Conservation (phyloP, 1,140 invertebrate genomes). For the Ericerus pela region DNA sequence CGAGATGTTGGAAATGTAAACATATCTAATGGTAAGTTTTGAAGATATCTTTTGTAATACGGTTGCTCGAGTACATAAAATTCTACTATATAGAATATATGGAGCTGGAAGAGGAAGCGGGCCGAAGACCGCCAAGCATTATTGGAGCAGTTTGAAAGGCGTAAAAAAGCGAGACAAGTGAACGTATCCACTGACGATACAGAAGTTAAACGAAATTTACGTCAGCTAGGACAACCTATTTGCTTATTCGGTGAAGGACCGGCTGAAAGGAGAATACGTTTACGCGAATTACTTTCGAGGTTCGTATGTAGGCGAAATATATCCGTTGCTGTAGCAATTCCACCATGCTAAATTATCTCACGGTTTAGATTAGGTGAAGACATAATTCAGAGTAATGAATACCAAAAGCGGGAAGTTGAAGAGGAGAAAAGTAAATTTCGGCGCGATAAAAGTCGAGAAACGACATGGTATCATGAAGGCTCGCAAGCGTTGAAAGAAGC, state of each 20-base stretch:
- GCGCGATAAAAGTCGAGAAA: constrained; percentile 61
- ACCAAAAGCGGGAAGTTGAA: constrained; percentile 39
- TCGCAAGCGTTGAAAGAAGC: constrained; percentile 65
- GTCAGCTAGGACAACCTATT: constrained; percentile 84
- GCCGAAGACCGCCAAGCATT: constrained; percentile 74
- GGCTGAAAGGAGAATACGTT: constrained; percentile 74
- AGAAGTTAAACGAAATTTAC: constrained; percentile 78
- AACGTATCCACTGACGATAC: constrained; percentile 86
- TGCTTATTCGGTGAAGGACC: constrained; percentile 95
- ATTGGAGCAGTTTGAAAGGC: constrained; percentile 84
- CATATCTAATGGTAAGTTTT: constrained; percentile 47
- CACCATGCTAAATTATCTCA: constrained; percentile 11
- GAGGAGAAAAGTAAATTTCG: constrained; percentile 45
- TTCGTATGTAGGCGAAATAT: constrained; percentile 32
- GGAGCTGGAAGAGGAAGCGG: constrained; percentile 70
- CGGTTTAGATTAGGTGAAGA: constrained; percentile 64
- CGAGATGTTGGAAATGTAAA: constrained; percentile 42
- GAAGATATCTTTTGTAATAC: constrained; percentile 18
- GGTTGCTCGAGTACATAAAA: neutral
- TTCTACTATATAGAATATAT: constrained; percentile 52
- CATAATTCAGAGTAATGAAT: constrained; percentile 40
- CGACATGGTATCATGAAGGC: constrained; percentile 95
- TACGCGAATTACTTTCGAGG: constrained; percentile 77
- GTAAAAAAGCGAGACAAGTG: constrained; percentile 79
- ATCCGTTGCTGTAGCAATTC: too few species aligned